phyloP scores from a whole-genome alignment of 2,113 vertebrate genomes.

The Ascaphus truei region DNA sequence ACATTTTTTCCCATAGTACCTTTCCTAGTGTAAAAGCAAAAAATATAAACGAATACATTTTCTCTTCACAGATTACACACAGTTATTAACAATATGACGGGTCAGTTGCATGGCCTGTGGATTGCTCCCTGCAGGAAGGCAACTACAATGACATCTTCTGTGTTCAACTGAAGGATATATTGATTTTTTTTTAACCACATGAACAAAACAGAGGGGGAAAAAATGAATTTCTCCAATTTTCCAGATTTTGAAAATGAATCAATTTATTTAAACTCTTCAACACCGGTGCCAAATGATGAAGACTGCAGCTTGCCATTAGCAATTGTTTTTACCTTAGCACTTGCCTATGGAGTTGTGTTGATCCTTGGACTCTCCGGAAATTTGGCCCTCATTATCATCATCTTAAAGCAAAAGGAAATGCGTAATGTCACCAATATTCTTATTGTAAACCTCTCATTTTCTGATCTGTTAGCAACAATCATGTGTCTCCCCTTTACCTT shows the following conservation, averaged over 20 bases:
- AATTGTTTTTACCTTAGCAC: constrained; percentile 71
- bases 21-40: background rate
- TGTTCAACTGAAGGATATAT: background rate
- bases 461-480: constrained; percentile 75
- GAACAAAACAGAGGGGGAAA: background rate
- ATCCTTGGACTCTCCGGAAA: constrained; percentile 80
- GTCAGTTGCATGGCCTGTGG: constrained; percentile 2
- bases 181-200: background rate
- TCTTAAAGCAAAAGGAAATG: constrained; percentile 79
- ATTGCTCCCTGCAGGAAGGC: constrained; percentile 1
- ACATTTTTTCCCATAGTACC: background rate
- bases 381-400: constrained; percentile 75
- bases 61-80: constrained; percentile 43
- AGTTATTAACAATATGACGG: constrained; percentile 37
- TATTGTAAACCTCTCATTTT: constrained; percentile 84
- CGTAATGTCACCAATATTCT: constrained; percentile 85
- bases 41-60: background rate
- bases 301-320: constrained; percentile 66
- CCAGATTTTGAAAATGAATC: constrained; percentile 53
- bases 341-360: constrained; percentile 77
- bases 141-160: background rate
- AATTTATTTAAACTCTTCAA: constrained; percentile 49
- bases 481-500: constrained; percentile 85
- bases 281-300: constrained; percentile 37
- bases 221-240: constrained; percentile 58